Evolutionary conservation across 2,113 vertebrate species (phyloP).

Genomic region (Chaetodon trifascialis): DNA sequence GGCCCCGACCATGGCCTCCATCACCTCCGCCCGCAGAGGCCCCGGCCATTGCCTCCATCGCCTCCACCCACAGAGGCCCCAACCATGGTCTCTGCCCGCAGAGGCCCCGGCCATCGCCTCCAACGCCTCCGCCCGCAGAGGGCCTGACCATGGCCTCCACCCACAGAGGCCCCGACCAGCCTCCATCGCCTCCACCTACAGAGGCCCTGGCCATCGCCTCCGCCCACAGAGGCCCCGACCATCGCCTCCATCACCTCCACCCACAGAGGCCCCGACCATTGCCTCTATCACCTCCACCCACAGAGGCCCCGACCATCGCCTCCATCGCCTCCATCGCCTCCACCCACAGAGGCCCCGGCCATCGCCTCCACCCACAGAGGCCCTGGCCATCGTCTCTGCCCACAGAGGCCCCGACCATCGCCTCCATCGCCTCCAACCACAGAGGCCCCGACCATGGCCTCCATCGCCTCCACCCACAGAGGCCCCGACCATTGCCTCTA

Average conservation of each 20-base stretch:
- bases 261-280: no score
- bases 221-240: slow-evolving; percentile 9
- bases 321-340: background rate
- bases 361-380: no score
- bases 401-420: no score
- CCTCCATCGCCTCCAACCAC: background rate
- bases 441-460: slow-evolving; percentile 21
- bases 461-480: background rate
- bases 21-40: slow-evolving; percentile 8
- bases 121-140: background rate
- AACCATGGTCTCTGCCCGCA: no score
- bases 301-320: slow-evolving; percentile 10
- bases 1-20: no score
- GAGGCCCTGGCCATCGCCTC: no score
- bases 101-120: background rate
- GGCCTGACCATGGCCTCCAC: no score
- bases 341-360: slow-evolving; percentile 24
- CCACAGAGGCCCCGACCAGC: background rate
- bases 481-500: slow-evolving; percentile 11
- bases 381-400: no score
- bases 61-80: slow-evolving; percentile 20
- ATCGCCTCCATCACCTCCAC: no score
- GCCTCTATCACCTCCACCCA: background rate
- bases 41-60: background rate
- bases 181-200: no score